Conservation (phyloP, 2,113 vertebrate species). For the Mobula hypostoma region DNA sequence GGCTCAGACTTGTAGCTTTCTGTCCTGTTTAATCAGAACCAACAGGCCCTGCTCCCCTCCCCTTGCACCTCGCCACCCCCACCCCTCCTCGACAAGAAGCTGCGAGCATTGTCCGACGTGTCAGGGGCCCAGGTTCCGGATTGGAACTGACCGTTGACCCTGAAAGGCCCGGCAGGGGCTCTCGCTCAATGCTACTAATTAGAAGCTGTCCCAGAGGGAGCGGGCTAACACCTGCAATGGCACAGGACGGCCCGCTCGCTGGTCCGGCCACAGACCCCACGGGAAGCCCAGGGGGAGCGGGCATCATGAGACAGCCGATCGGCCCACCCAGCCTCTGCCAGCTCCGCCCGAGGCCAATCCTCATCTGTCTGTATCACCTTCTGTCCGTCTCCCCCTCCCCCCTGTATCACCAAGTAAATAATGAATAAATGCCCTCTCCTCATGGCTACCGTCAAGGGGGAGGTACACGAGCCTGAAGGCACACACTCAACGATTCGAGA, state of each 20-base stretch:
- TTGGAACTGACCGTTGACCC: conserved; percentile 42
- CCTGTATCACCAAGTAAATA: too few species aligned
- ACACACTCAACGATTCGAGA: too few species aligned
- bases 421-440: too few species aligned
- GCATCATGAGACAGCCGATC: too few species aligned
- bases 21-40: not conserved
- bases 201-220: conserved; percentile 45
- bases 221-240: conserved; percentile 61
- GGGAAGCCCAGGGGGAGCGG: too few species aligned
- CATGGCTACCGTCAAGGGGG: too few species aligned
- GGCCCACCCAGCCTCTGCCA: too few species aligned
- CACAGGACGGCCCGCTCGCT: conserved; percentile 43
- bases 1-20: not conserved
- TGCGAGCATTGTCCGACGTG: conserved; percentile 55
- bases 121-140: conserved; percentile 50
- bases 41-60: not conserved
- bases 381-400: too few species aligned
- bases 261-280: too few species aligned
- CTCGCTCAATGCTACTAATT: conserved; percentile 60
- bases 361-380: too few species aligned
- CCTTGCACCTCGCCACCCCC: conserved; percentile 35
- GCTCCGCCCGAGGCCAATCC: too few species aligned
- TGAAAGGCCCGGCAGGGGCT: conserved; percentile 58
- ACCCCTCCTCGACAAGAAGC: conserved; percentile 30
- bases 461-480: too few species aligned